A percentile compares a stretch with the other conserved stretches of the same genome.
phyloP scores from a whole-genome alignment of 2,113 vertebrate genomes.

The Rhea pennata region DNA sequence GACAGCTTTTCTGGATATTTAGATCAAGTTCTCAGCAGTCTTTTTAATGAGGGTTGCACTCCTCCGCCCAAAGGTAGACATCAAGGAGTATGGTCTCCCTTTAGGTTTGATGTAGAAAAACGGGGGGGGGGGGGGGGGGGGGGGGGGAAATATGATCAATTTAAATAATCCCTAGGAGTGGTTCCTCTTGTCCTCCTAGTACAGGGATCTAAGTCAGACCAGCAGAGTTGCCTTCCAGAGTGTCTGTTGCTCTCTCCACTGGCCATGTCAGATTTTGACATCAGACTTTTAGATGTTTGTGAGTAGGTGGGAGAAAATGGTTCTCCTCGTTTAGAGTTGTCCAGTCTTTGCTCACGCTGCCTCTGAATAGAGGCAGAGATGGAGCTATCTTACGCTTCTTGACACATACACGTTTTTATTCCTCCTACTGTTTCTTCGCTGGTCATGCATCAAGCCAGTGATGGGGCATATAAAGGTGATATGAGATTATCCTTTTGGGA shows the following conservation, averaged over 20 bases:
- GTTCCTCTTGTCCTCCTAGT: background rate
- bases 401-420: background rate
- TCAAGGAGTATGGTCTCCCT: background rate
- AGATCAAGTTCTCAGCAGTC: background rate
- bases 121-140: background rate
- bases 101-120: background rate
- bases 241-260: background rate
- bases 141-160: background rate
- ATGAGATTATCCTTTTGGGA: background rate
- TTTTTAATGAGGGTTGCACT: background rate
- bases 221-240: background rate
- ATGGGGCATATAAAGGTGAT: background rate
- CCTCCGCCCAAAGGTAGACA: background rate
- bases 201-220: background rate
- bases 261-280: background rate
- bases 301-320: background rate
- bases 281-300: background rate
- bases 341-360: background rate
- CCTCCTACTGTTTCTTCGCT: background rate
- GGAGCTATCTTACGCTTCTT: rapidly evolving
- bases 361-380: background rate
- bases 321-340: background rate
- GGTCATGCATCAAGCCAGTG: background rate
- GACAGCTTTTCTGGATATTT: background rate
- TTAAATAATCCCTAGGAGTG: background rate